A percentile compares a stretch with the other conserved stretches of the same genome.
Conservation (phyloP, 1,140 invertebrate species). For the Aphaenogaster floridana region DNA sequence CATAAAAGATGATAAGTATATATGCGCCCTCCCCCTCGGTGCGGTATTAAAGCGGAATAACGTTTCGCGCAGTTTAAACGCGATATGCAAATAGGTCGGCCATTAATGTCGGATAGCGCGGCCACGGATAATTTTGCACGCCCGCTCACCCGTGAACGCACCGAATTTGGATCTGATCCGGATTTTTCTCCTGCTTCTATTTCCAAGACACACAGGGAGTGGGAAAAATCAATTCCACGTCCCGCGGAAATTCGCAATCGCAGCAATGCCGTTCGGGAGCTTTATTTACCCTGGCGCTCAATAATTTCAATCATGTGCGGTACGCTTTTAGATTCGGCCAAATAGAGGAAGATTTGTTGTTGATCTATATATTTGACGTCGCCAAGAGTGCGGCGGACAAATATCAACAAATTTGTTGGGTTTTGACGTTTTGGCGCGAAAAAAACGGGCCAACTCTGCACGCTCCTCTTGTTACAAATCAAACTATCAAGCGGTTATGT, state of each 20-base stretch:
- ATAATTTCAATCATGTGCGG: constrained; percentile 35
- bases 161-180: constrained; percentile 30
- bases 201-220: neutral
- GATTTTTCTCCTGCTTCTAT: constrained; percentile 18
- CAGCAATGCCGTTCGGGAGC: neutral
- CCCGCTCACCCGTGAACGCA: constrained; percentile 14
- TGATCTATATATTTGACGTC: constrained; percentile 24
- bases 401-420: constrained; percentile 22
- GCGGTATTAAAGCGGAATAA: constrained; percentile 41
- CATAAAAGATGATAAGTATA: constrained; percentile 55
- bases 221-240: constrained; percentile 27
- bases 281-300: constrained; percentile 35
- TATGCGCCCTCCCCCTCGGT: neutral
- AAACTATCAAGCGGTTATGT: constrained; percentile 23
- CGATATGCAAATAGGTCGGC: constrained; percentile 53
- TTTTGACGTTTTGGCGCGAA: neutral
- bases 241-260: constrained; percentile 25
- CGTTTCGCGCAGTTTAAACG: constrained; percentile 29
- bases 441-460: neutral
- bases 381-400: neutral
- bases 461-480: constrained; percentile 9
- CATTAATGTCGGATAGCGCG: constrained; percentile 45
- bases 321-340: constrained; percentile 16
- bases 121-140: constrained; percentile 25
- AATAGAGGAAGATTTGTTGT: constrained; percentile 30